phyloP scores from a whole-genome alignment of 2,797 vertebrate genomes.

The Neopelma chrysocephalum region DNA sequence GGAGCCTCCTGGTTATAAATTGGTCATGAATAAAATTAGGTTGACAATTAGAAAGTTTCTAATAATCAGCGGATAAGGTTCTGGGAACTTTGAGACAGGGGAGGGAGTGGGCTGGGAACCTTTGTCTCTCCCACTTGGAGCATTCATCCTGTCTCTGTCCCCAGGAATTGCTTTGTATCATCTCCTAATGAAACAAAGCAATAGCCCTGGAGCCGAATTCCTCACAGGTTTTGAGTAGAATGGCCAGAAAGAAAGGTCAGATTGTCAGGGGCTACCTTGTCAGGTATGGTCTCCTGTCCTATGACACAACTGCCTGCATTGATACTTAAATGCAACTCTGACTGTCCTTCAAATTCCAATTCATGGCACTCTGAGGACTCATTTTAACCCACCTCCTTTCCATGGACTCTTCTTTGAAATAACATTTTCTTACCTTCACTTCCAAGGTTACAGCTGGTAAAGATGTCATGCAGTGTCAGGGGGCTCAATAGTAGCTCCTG shows the following conservation, averaged over 20 bases:
- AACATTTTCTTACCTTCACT: background rate
- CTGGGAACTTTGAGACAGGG: background rate
- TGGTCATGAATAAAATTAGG: background rate
- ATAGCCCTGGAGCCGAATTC: background rate
- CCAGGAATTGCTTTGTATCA: background rate
- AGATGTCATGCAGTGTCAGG: rapidly evolving
- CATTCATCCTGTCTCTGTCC: rapidly evolving
- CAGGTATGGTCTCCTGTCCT: background rate
- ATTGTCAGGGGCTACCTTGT: background rate
- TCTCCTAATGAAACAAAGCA: background rate
- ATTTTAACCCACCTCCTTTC: background rate
- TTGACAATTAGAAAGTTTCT: background rate
- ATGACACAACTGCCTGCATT: rapidly evolving
- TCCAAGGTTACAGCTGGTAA: background rate
- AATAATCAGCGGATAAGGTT: background rate
- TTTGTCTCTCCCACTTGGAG: background rate
- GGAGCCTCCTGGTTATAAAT: background rate
- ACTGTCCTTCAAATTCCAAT: background rate
- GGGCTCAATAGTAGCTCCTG: background rate
- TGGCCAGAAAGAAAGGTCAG: background rate
- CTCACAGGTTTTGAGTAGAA: background rate
- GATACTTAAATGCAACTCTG: background rate
- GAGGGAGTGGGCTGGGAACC: background rate
- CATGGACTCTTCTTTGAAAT: background rate
- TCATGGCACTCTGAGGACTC: background rate